Evolutionary conservation across 2,888 invertebrate genomes (phyloP).

Genomic region (Harpalus rubripes): DNA sequence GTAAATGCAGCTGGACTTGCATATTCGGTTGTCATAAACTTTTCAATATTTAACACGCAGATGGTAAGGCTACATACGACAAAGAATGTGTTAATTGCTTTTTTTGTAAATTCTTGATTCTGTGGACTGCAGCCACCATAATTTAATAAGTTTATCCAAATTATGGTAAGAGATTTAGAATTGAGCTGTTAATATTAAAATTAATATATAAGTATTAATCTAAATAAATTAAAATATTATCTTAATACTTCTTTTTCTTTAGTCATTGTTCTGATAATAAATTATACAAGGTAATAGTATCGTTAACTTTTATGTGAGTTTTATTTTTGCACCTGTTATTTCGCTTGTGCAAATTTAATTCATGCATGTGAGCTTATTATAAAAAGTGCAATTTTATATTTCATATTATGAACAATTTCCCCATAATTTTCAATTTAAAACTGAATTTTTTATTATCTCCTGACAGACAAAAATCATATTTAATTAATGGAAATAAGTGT

Average conservation of each 20-base stretch:
- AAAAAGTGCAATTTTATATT: conserved; percentile 11
- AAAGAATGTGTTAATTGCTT: conserved; percentile 6
- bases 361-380: not conserved
- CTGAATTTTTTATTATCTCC: not conserved
- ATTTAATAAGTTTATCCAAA: not conserved
- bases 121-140: conserved; percentile 25
- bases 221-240: not conserved
- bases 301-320: conserved; percentile 6
- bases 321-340: not conserved
- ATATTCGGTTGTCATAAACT: not conserved
- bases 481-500: too few species aligned
- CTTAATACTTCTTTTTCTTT: conserved; percentile 2
- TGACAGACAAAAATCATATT: too few species aligned
- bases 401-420: not conserved
- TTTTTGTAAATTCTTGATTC: conserved; percentile 12
- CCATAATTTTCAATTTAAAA: not conserved
- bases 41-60: not conserved
- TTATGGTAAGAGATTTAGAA: conserved; percentile 16
- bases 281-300: not conserved
- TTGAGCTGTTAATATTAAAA: not conserved
- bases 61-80: not conserved
- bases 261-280: not conserved
- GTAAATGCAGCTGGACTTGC: not conserved
- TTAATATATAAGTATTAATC: not conserved
- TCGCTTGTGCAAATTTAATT: not conserved